Evolutionary conservation across 2,113 vertebrate genomes (phyloP), one percentile per base, ranked within the genome.

Genomic region (Brachyhypopomus occidentalis): DNA sequence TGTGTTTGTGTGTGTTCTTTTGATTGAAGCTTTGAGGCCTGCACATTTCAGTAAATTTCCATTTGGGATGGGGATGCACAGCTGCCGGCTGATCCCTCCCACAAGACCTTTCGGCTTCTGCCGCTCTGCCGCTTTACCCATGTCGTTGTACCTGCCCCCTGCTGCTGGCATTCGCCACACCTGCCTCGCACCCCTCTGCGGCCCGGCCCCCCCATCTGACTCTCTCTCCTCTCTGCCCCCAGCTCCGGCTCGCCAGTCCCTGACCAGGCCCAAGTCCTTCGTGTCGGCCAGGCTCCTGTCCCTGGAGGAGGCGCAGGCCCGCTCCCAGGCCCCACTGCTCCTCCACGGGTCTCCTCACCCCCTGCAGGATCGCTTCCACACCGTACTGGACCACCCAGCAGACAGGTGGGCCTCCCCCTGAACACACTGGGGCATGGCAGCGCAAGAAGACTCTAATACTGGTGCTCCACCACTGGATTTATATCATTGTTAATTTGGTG

Each of bases 251-350:
- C 93, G 91, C 60, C 93, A 91, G 84, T 92, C 91, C 75, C 91
- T 95, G 23, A 89, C 91, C 79, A 89, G 94, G 73, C 94, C 94
- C 48, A 94, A 95, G 88, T 95, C 94, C 5, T 92, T 94, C 60
- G 87, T 93, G 45, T 93, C 94, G 0, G 92, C 92, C 16, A 90
- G 93, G 58, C 89, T 95, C 62, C 87, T 95, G 72, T 93, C 94
- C 0, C 84, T 95, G 69, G 94, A 95, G 83, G 94, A 95, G 84
- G 94, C 94, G 3, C 94, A 94, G 84, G 94, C 94, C 22, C 91
- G 94, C 0, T 94, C 92, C 0, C 93, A 95, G 83, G 93, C 91
- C 25, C 88, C 88, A 12, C 83, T 87, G 74, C 87, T 88, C 48
- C 77, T 90, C 25, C 86, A 90, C 75, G 84, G 86, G 69, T 76